phyloP scores from a whole-genome alignment of 2,113 vertebrate species.

The Corydoras maculifer region DNA sequence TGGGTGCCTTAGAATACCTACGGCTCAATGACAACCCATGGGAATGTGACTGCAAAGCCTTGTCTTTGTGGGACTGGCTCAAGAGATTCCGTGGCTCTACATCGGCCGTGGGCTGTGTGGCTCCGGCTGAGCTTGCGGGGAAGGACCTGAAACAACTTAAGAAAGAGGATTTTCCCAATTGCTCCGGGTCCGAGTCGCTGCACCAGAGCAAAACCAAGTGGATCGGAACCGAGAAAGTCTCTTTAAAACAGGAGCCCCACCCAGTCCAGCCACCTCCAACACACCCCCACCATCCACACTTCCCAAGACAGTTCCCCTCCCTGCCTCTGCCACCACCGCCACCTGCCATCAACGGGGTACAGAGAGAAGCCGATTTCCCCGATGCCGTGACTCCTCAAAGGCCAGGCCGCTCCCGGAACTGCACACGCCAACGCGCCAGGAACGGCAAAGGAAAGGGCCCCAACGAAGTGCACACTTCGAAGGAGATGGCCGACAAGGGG shows the following conservation, averaged over 20 bases:
- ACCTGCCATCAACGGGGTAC: slow-evolving; percentile 61
- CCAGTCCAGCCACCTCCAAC: slow-evolving; percentile 38
- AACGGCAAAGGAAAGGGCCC: slow-evolving; percentile 67
- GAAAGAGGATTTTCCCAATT: slow-evolving; percentile 80
- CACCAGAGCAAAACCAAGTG: slow-evolving; percentile 86
- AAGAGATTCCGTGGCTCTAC: slow-evolving; percentile 88
- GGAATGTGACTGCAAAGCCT: slow-evolving; percentile 88
- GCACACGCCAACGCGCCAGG: slow-evolving; percentile 72
- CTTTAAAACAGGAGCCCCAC: slow-evolving; percentile 71
- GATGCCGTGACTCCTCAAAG: slow-evolving; percentile 64
- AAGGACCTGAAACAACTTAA: slow-evolving; percentile 83
- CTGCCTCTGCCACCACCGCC: slow-evolving; percentile 50
- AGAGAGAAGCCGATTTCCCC: slow-evolving; percentile 71
- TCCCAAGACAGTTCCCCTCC: slow-evolving; percentile 35
- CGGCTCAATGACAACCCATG: slow-evolving; percentile 95
- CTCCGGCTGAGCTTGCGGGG: slow-evolving; percentile 68
- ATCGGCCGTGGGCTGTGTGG: slow-evolving; percentile 76
- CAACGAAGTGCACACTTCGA: slow-evolving; percentile 73
- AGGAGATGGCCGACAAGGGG: slow-evolving; percentile 73
- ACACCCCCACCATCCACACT: slow-evolving; percentile 36
- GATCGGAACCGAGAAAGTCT: slow-evolving; percentile 72
- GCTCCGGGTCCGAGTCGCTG: slow-evolving; percentile 79
- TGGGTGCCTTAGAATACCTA: slow-evolving; percentile 88
- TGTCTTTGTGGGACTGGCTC: slow-evolving; percentile 94
- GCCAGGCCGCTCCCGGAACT: slow-evolving; percentile 79